Evolutionary conservation across 2,113 vertebrate genomes (phyloP).

Genomic region (Castor canadensis): DNA sequence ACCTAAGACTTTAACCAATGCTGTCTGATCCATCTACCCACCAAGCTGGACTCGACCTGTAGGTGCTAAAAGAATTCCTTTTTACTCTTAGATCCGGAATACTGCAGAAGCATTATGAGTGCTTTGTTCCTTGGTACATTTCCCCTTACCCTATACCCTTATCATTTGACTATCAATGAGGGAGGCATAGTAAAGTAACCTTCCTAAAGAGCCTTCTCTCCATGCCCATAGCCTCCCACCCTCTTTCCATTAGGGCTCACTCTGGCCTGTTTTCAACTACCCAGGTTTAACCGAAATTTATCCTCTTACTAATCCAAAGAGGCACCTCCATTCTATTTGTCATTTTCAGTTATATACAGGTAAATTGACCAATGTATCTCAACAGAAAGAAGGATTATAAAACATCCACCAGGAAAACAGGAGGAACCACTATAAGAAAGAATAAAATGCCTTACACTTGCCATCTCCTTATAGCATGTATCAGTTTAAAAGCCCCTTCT

Average conservation of each 20-base stretch:
- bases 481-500: not conserved
- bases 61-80: not conserved
- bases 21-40: not conserved
- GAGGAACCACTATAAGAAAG: not conserved
- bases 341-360: not conserved
- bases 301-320: not conserved
- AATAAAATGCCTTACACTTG: conserved; percentile 6
- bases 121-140: not conserved
- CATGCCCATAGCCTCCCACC: not conserved
- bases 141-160: not conserved
- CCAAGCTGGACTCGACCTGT: not conserved
- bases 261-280: not conserved
- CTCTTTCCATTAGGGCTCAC: not conserved
- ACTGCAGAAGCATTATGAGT: not conserved
- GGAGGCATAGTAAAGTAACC: not conserved
- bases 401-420: not conserved
- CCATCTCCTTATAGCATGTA: not conserved
- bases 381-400: not conserved
- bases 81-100: not conserved
- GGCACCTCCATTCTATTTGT: not conserved
- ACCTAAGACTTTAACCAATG: not conserved
- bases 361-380: not conserved
- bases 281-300: not conserved
- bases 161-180: not conserved
- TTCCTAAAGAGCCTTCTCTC: not conserved